Evolutionary conservation across 1,140 invertebrate species (phyloP), one percentile per base, ranked within the genome.

Genomic region (Cephus cinctus): DNA sequence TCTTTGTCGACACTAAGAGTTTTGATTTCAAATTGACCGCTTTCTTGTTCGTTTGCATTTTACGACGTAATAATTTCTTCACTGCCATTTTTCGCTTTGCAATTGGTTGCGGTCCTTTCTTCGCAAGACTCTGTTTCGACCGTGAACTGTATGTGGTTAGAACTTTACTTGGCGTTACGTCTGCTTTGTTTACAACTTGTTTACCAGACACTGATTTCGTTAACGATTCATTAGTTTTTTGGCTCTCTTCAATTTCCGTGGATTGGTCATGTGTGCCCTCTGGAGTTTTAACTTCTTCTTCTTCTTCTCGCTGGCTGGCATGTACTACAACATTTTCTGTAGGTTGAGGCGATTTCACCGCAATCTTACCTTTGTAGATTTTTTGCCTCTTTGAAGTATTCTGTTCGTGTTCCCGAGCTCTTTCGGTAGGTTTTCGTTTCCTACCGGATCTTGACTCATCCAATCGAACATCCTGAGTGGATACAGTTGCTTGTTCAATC

Each of bases 351-450:
- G n/a, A n/a, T n/a, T 14, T 30, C 4, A 23, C 3, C 1, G 53
- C 41, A n/a, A 46, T 5, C 27, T 61, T 59, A 11, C 49, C 51
- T 48, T 60, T 71, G 5, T 54, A 50, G 1, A 65, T 39, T 31
- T 70, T 69, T 15, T 71, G 68, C 3, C 61, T 50, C 40, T 72
- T 73, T 6, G 58, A 55, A 19, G 58, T 61, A 22, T 44, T 59
- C 5, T 71, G 49, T 55, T 76, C 74, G 22, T 75, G 68, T 19
- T 76, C 73, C 2, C 71, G 61, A 1, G 73, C 75, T 41, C 73
- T 77, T 38, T 75, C 75, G 0, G 75, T 77, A 0, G 65, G 59
- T 42, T 75, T 77, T 2, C 73, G 54, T 40, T 77, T 77, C 30
- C 75, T 70, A 15, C 75, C 73, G 2, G 71, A 73, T 36, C 75